Evolutionary conservation across 2,888 invertebrate genomes (phyloP), one percentile per base, ranked within the genome.

Genomic region (Myathropa florea): DNA sequence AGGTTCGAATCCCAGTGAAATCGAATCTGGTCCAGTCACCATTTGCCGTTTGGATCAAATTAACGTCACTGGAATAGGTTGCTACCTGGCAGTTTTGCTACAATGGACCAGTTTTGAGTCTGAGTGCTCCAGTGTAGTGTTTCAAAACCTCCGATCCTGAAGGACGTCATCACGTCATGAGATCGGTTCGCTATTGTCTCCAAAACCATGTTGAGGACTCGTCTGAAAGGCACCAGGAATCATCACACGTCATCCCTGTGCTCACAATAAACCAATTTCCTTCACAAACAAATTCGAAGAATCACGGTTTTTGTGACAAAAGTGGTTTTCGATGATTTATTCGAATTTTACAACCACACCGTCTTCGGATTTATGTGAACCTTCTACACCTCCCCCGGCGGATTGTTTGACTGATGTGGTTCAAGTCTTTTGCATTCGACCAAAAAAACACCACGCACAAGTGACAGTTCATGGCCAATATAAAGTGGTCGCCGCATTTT

Each of bases 361-460:
- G 39, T 14, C 46, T 6, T 61, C 64, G 76, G 76, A 65, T 76
- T 82, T 82, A 82, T 82, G 76, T 21, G 65, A 46, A 59, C 36
- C 70, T 70, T 21, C n/a, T n/a, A n/a, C n/a, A n/a, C n/a, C n/a
- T n/a, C 33, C 14, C n/a, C 14, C 60, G 26, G n/a, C 33, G 10
- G 61, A 10, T 21, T 36, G 10, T 63, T 18, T 55, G 75, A 76
- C 67, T 80, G 61, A 76, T 84, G 77, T 81, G 84, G 77, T 81
- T 77, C 80, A 72, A 61, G 39, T 46, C 67, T 26, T 30, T 67
- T 28, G 18, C n/a, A n/a, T n/a, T n/a, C n/a, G n/a, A n/a, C 65
- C n/a, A 61, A 26, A 61, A 59, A 70, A 64, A 64, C 33, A 55
- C 28, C 14, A 28, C 18, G 21, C 23, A 64, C 61, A 7, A 28